A percentile compares a stretch with the other conserved stretches of the same genome.
phyloP scores from a whole-genome alignment of 1,140 invertebrate genomes.

The Achroia grisella region DNA sequence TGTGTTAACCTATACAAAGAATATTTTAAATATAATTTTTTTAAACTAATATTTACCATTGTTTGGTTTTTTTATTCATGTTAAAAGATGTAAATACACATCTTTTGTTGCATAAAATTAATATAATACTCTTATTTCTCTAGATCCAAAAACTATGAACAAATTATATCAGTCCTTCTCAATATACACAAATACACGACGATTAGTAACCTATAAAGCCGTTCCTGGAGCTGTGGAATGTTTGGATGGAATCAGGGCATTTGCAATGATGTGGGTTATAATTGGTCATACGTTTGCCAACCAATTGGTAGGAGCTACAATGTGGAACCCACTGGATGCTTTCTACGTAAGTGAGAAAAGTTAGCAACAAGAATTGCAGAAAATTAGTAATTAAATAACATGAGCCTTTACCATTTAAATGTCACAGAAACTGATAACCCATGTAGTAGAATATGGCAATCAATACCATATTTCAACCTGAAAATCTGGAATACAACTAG shows the following conservation, averaged over 20 bases:
- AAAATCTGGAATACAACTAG: too few relatives aligned
- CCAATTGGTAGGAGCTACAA: constrained; percentile 1
- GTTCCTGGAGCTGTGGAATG: constrained; percentile 47
- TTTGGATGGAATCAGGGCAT: constrained; percentile 74
- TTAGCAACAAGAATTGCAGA: too few relatives aligned
- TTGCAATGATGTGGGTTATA: constrained; percentile 82
- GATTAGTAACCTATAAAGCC: constrained; percentile 27
- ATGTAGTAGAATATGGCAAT: too few relatives aligned
- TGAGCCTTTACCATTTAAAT: background rate
- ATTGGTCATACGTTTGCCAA: constrained; percentile 73
- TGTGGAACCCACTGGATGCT: constrained; percentile 17
- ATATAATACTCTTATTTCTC: background rate
- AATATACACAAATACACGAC: constrained; percentile 40
- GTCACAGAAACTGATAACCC: too few relatives aligned
- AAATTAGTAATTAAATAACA: background rate
- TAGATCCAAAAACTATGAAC: constrained; percentile 19
- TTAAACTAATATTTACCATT: too few relatives aligned
- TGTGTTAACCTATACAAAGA: too few relatives aligned
- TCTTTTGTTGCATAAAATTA: too few relatives aligned
- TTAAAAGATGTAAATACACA: too few relatives aligned
- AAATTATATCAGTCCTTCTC: constrained; percentile 37
- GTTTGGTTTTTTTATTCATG: too few relatives aligned
- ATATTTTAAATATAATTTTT: constrained; percentile 1
- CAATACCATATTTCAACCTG: too few relatives aligned
- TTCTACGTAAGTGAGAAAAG: constrained; percentile 17